These are phyloP conservation scores for Macroramphosus scolopax DNA, from an alignment of 2,797 vertebrate species.

Conservation along the genomic window DNA sequence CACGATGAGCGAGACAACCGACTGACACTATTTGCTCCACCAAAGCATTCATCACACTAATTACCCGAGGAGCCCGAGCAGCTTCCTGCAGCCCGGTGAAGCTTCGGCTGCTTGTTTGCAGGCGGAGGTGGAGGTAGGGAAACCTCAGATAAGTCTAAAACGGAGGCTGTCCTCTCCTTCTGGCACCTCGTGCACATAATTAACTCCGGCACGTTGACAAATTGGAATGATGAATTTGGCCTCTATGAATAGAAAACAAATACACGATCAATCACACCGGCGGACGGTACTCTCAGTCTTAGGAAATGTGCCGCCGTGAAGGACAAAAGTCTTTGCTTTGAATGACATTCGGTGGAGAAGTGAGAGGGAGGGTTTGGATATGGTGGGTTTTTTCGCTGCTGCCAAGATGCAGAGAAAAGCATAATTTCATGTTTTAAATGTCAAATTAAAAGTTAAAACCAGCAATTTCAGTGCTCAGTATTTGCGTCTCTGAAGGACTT, in stretches of 20 bases:
- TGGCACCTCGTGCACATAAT: slow-evolving; percentile 60
- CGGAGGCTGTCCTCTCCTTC: slow-evolving; percentile 53
- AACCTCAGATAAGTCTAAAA: slow-evolving; percentile 65
- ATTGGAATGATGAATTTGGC: slow-evolving; percentile 74
- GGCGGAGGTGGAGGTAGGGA: slow-evolving; percentile 45
- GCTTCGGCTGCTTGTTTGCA: slow-evolving; percentile 67
- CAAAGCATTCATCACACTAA: slow-evolving; percentile 76
- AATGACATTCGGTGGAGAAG: slow-evolving; percentile 51
- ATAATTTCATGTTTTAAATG: too few relatives aligned
- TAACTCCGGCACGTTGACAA: slow-evolving; percentile 70
- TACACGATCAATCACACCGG: slow-evolving; percentile 70
- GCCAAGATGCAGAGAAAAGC: too few relatives aligned
- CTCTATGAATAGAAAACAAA: slow-evolving; percentile 69
- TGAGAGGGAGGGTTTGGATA: slow-evolving; percentile 13
- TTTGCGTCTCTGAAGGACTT: slow-evolving; percentile 3
- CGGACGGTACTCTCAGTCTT: slow-evolving; percentile 31
- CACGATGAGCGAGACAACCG: slow-evolving; percentile 62
- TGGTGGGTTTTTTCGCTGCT: too few relatives aligned
- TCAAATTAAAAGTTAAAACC: too few relatives aligned
- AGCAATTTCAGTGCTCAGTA: too few relatives aligned
- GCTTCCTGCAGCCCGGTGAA: slow-evolving; percentile 56
- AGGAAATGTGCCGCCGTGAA: too few relatives aligned
- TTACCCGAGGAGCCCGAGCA: slow-evolving; percentile 69
- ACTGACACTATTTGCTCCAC: slow-evolving; percentile 72
- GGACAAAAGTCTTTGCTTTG: slow-evolving; percentile 52